Conservation (phyloP, 2,797 vertebrate genomes). For the Acanthiza pusilla region DNA sequence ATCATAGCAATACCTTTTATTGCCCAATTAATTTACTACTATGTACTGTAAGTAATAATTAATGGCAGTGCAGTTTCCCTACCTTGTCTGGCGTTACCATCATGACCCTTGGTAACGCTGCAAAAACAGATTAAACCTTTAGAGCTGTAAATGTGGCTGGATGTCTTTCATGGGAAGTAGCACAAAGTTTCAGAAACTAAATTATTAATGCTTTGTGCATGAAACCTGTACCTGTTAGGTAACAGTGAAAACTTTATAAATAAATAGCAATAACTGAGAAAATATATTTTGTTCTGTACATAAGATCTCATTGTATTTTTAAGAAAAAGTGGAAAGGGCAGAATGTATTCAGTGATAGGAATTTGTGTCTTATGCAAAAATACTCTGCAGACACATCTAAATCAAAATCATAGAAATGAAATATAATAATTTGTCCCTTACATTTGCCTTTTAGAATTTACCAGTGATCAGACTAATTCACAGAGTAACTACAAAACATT, state of each 20-base stretch:
- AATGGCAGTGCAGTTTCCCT: background rate
- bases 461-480: background rate
- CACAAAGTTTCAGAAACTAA: background rate
- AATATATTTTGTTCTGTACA: background rate
- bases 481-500: background rate
- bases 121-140: background rate
- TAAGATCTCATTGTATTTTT: background rate
- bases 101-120: background rate
- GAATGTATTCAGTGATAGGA: background rate
- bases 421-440: background rate
- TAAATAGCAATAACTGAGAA: background rate
- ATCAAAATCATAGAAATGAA: background rate
- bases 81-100: background rate
- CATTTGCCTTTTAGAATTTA: background rate
- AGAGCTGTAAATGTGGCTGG: background rate
- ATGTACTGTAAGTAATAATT: constrained; percentile 6
- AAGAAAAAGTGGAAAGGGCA: background rate
- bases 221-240: background rate
- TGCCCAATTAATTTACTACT: constrained; percentile 13
- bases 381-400: background rate
- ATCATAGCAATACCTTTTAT: constrained; percentile 25
- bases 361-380: background rate
- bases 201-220: background rate
- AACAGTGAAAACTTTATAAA: background rate
- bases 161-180: background rate